phyloP scores from a whole-genome alignment of 2,797 vertebrate species.

The Halcyon chelicuti region DNA sequence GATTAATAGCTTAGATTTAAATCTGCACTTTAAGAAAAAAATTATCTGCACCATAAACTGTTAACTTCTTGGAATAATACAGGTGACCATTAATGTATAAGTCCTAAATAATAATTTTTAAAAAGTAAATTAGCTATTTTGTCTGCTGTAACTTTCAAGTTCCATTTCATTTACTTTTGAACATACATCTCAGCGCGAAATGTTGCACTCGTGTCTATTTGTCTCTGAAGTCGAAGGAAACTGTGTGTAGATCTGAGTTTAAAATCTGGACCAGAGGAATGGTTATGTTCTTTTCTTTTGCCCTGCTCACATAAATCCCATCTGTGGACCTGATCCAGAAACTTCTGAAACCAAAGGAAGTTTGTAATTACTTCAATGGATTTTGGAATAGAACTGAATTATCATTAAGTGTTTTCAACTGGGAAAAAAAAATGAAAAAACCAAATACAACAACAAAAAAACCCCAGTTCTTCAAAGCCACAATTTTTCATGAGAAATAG shows the following conservation, averaged over 20 bases:
- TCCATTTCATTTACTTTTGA: neutral
- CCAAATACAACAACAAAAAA: too few species aligned
- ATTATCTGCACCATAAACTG: neutral
- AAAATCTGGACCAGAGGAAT: neutral
- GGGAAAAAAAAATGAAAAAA: neutral
- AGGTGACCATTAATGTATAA: neutral
- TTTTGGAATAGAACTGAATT: conserved; percentile 29
- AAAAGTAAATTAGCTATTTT: neutral
- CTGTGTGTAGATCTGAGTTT: neutral
- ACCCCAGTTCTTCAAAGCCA: neutral
- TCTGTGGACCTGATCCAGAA: neutral
- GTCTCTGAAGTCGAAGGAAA: neutral
- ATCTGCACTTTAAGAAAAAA: conserved; percentile 15
- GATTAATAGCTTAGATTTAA: conserved; percentile 39
- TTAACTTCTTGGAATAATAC: neutral
- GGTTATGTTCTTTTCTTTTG: neutral
- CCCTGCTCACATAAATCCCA: neutral
- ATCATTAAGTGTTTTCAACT: neutral
- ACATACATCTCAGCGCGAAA: neutral
- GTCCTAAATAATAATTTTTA: neutral
- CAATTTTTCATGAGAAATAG: neutral
- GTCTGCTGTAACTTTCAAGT: neutral
- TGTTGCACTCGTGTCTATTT: neutral
- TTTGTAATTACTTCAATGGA: neutral
- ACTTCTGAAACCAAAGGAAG: conserved; percentile 28